phyloP scores from a whole-genome alignment of 2,113 vertebrate species.

The Pogonocichla stellata region DNA sequence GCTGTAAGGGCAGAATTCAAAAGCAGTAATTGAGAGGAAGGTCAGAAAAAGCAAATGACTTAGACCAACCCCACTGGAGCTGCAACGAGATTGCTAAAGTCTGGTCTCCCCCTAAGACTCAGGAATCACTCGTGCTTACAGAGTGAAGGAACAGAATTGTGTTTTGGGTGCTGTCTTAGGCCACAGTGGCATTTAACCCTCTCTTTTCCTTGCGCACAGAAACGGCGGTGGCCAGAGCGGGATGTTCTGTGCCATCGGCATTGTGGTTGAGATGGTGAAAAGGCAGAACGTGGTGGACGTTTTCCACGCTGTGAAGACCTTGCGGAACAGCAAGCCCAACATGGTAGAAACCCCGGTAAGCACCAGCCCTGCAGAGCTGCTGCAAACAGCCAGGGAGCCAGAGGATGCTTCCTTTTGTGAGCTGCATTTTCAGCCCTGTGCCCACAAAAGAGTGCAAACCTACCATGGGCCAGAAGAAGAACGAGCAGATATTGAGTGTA shows the following conservation, averaged over 20 bases:
- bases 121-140: rapidly evolving
- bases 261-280: slow-evolving; percentile 98
- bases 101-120: background rate
- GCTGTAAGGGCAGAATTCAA: background rate
- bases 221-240: slow-evolving; percentile 95
- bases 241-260: slow-evolving; percentile 95
- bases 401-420: background rate
- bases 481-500: background rate
- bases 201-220: slow-evolving; percentile 65
- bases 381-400: background rate
- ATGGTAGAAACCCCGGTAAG: slow-evolving; percentile 98
- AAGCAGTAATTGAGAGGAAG: background rate
- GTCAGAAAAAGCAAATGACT: background rate
- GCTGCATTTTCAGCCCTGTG: background rate
- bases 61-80: background rate
- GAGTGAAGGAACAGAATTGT: background rate
- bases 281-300: slow-evolving; percentile 97
- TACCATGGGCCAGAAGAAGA: background rate
- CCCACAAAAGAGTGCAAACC: background rate
- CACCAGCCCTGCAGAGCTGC: background rate
- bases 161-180: background rate
- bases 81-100: background rate
- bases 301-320: slow-evolving; percentile 96
- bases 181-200: background rate
- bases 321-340: slow-evolving; percentile 98